Base-by-base conservation (phyloP, 2,888 invertebrate genomes). In the Mythimna albipuncta region DNA sequence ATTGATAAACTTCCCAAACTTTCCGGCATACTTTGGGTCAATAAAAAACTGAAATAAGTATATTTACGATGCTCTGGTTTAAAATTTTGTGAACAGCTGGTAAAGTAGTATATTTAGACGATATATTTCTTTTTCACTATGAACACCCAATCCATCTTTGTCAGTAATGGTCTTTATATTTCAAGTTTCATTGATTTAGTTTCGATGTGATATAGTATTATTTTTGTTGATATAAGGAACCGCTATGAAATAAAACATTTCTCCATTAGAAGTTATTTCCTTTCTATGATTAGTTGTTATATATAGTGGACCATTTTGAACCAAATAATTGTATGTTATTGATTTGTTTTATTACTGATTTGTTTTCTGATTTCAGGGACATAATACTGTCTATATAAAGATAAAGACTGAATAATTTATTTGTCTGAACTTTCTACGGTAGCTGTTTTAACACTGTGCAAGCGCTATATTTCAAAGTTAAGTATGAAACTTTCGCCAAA, bases 1-100 rank as follows among this genome's bases (percentile, higher is more conserved):
- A 81, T 74, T 78, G 74, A 70, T 78, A 81, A 81, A 81, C 68
- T 81, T 80, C 38, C 50, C 57, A 41, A 74, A 59, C 26, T 64
- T 47, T 62, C 59, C 13, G 52, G 47, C 61, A 81, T 74, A 63
- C 65, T 81, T 72, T n/a, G 69, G 26, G 61, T 69, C 58, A 50
- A 44, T 74, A 62, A 65, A 69, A 79, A 69, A 57, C 41, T 64
- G 32, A 61, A 57, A 66, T 57, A 66, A 13, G 16, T 54, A 69
- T 54, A 54, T 72, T 66, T 58, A 72, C 26, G 10, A 65, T 63
- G 3, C 13, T 41, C 11, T 38, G 26, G 44, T 47, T 62, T 0
- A n/a, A 65, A 50, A 32, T 54, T 26, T 62, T 55, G 21, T 52
- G 19, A 47, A 32, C 76, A 76, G 52, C 26, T 68, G 54, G 19